A percentile compares a stretch with the other conserved stretches of the same genome.
phyloP scores from a whole-genome alignment of 2,797 vertebrate genomes.

The Artibeus lituratus region DNA sequence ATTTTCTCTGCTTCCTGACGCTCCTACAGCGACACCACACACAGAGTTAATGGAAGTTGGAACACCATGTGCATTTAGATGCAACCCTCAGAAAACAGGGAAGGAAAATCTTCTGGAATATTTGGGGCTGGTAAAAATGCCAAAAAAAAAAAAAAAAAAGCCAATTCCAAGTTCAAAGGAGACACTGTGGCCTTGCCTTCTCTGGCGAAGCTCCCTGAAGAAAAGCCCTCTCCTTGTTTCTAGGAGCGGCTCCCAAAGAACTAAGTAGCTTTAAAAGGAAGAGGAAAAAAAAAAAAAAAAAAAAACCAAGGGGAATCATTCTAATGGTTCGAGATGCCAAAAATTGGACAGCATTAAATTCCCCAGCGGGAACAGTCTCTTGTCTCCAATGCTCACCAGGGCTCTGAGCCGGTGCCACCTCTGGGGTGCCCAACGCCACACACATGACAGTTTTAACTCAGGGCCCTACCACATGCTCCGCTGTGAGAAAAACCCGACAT shows the following conservation, averaged over 20 bases:
- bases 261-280: not conserved
- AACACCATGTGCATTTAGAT: conserved; percentile 74
- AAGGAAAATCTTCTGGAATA: conserved; percentile 21
- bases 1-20: conserved; percentile 99
- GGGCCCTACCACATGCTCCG: too few species aligned
- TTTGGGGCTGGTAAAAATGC: conserved; percentile 24
- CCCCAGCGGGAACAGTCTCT: not conserved
- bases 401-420: not conserved
- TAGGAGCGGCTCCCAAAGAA: not conserved
- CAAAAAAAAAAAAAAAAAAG: not conserved
- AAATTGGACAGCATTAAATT: not conserved
- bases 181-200: not conserved
- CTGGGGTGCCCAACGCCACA: too few species aligned
- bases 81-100: conserved; percentile 70
- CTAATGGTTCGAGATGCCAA: not conserved
- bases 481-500: too few species aligned
- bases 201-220: not conserved
- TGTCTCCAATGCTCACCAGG: not conserved
- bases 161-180: not conserved
- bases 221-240: not conserved
- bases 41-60: conserved; percentile 88
- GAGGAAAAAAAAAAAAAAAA: not conserved
- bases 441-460: too few species aligned
- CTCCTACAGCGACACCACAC: conserved; percentile 95
- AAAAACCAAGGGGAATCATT: not conserved